These are phyloP conservation scores for Chanos chanos DNA, from an alignment of 2,797 vertebrate genomes.

Conservation along the genomic window DNA sequence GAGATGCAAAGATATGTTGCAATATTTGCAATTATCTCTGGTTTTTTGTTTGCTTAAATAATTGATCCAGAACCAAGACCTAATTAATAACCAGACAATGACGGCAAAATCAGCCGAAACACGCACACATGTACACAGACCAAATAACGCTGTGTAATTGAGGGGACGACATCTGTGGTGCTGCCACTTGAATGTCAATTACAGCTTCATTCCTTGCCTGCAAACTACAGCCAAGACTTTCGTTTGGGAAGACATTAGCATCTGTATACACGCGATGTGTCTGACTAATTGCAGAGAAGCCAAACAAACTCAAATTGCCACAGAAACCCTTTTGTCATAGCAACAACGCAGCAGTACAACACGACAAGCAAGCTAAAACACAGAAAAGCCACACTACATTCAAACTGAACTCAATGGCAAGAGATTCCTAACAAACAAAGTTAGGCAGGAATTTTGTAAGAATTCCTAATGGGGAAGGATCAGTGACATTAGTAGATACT, in stretches of 20 bases:
- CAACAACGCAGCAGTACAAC: too few relatives aligned
- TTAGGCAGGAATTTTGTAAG: too few relatives aligned
- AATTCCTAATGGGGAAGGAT: too few relatives aligned
- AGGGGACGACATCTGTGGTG: conserved; percentile 27
- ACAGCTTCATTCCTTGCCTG: conserved; percentile 10
- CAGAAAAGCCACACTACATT: too few relatives aligned
- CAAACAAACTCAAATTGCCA: neutral
- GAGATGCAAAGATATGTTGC: conserved; percentile 30
- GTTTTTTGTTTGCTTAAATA: conserved; percentile 41
- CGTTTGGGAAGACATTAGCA: conserved; percentile 21
- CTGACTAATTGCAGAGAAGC: conserved; percentile 11
- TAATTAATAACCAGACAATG: conserved; percentile 41
- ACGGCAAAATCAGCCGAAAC: conserved; percentile 25
- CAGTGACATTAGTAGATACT: too few relatives aligned
- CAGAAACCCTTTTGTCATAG: neutral
- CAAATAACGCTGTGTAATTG: conserved; percentile 34
- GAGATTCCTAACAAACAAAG: too few relatives aligned
- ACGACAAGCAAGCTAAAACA: too few relatives aligned
- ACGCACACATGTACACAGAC: neutral
- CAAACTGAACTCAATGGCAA: too few relatives aligned
- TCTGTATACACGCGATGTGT: neutral
- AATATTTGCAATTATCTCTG: conserved; percentile 36
- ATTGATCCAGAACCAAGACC: conserved; percentile 38
- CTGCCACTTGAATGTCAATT: conserved; percentile 34
- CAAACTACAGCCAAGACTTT: neutral